Conservation (phyloP, 2,888 invertebrate species). For the Osmoderma eremita region DNA sequence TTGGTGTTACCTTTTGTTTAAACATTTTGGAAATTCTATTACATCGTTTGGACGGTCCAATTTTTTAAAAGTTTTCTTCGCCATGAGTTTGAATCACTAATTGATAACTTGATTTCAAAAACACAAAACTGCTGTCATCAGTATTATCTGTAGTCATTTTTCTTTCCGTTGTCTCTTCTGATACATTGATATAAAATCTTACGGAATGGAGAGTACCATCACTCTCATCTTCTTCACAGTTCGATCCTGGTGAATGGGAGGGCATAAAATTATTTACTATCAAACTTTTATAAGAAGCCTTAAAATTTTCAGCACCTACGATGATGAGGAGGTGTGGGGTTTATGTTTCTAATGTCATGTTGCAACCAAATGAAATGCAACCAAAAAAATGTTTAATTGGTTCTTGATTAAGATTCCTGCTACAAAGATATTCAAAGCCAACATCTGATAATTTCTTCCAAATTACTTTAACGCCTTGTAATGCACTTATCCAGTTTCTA, state of each 20-base stretch:
- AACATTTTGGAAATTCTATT: neutral
- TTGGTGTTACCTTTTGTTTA: neutral
- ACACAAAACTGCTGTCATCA: neutral
- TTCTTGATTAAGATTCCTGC: no score
- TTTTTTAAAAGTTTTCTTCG: neutral
- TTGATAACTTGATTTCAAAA: neutral
- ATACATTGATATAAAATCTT: neutral
- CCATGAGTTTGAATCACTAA: neutral
- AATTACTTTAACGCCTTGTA: neutral
- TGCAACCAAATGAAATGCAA: neutral
- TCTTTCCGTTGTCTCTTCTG: neutral
- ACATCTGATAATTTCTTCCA: neutral
- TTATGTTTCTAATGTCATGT: neutral
- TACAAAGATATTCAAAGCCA: neutral
- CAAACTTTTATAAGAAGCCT: neutral
- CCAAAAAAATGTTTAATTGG: neutral
- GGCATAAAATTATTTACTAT: neutral
- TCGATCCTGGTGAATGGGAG: neutral
- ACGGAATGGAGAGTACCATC: neutral
- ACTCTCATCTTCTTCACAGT: neutral
- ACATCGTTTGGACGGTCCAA: neutral
- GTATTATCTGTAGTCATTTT: neutral
- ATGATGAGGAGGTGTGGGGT: neutral
- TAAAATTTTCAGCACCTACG: no score
- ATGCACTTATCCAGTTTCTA: neutral